These are phyloP conservation scores for Iguana delicatissima DNA, from an alignment of 2,797 vertebrate genomes.

Conservation along the genomic window DNA sequence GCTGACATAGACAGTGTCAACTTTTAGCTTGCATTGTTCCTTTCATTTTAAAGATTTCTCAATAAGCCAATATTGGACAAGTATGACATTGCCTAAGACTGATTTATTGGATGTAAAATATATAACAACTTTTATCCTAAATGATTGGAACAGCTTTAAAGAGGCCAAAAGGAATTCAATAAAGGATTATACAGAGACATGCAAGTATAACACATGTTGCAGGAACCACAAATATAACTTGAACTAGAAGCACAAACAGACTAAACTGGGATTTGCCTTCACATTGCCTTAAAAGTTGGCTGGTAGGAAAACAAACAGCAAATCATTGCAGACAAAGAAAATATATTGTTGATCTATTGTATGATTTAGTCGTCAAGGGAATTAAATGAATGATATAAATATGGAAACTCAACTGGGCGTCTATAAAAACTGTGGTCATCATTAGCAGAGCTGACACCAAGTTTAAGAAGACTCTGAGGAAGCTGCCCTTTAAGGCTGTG, in stretches of 20 bases:
- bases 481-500: not conserved
- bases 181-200: not conserved
- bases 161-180: not conserved
- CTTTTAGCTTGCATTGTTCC: not conserved
- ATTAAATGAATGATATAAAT: rapidly evolving
- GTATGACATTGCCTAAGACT: not conserved
- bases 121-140: not conserved
- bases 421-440: not conserved
- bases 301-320: not conserved
- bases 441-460: too few relatives aligned
- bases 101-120: not conserved
- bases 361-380: not conserved
- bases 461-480: not conserved
- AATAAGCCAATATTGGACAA: not conserved
- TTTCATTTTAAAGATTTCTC: not conserved
- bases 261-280: not conserved
- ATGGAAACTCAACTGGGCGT: not conserved
- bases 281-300: rapidly evolving
- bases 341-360: not conserved
- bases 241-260: not conserved
- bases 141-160: rapidly evolving
- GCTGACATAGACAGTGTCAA: slow-evolving; percentile 11
- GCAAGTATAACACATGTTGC: not conserved
- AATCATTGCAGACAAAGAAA: not conserved
- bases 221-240: not conserved